Evolutionary conservation across 2,113 vertebrate genomes (phyloP), one percentile per base, ranked within the genome.

Genomic region (Pituophis catenifer): DNA sequence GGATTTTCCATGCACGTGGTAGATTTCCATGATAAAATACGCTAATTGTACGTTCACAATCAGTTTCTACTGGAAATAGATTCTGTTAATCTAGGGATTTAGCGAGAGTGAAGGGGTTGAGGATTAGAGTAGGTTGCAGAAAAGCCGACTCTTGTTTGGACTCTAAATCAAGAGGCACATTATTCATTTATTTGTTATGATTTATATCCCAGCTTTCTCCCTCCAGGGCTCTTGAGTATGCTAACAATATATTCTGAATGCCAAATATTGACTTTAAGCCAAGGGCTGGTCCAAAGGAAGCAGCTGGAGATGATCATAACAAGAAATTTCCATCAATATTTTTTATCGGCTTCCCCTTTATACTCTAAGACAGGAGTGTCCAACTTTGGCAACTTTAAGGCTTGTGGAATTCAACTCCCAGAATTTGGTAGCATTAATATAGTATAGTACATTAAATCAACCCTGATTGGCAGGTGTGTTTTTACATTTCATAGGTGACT

Each of bases 11-110:
- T 8, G 55, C 17, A 58, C n/a, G 9, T 62, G 94, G 15, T 33
- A 13, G 94, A 5, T 90, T 91, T 52, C 0, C 95, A 96, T 91
- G 70, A 94, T 15, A 53, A 13, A 59, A 85, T 21, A 12, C 86
- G 87, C 54, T 91, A 90, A 29, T 54, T 57, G 23, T 62, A 91
- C 24, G 94, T 29, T 52, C n/a, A 44, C 44, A 23, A 21, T 23
- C 33, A 5, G 12, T 33, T 53, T 58, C 19, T 23, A 58, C 89
- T 70, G 24, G 26, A 53, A 19, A 19, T 53, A 17, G 26, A 59
- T 38, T 23, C 58, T 70, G 5, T 29, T 70, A 50, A 29, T 52
- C 44, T 50, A 90, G 26, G 50, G n/a, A 38, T 11, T 55, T 38
- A 38, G 53, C 11, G 52, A 3, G 38, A 26, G 58, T 0, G n/a